These are phyloP conservation scores for Pollenia amentaria DNA, from an alignment of 2,888 invertebrate species.

Conservation along the genomic window DNA sequence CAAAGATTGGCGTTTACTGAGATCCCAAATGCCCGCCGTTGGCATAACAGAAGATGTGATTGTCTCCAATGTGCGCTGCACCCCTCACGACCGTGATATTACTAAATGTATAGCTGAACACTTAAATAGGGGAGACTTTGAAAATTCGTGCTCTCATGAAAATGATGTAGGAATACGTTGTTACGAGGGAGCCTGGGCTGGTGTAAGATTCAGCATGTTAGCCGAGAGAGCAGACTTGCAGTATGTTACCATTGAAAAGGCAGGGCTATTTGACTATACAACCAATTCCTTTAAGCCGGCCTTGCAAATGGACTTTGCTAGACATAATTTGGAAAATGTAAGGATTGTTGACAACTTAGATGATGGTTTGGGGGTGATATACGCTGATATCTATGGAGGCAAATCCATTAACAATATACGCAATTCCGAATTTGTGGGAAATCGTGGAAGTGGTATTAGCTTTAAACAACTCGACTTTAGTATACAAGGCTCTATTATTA, in stretches of 20 bases:
- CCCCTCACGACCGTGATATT: conserved; percentile 95
- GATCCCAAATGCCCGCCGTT: conserved; percentile 92
- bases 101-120: conserved; percentile 93
- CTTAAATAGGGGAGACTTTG: conserved; percentile 88
- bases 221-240: conserved; percentile 95
- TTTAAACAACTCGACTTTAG: conserved; percentile 94
- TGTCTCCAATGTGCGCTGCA: conserved; percentile 95
- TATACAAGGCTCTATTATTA: conserved; percentile 91
- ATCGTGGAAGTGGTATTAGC: conserved; percentile 94
- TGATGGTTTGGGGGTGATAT: conserved; percentile 96
- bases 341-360: conserved; percentile 93
- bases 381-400: conserved; percentile 96
- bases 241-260: conserved; percentile 94
- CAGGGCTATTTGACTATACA: conserved; percentile 96
- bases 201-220: conserved; percentile 94
- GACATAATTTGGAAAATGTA: conserved; percentile 92
- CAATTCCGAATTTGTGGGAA: conserved; percentile 93
- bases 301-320: conserved; percentile 93
- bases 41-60: conserved; percentile 91
- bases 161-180: conserved; percentile 95
- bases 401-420: conserved; percentile 92
- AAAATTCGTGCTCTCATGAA: conserved; percentile 94
- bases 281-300: conserved; percentile 95
- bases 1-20: conserved; percentile 94
- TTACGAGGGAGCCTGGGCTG: conserved; percentile 97